Evolutionary conservation across 2,888 invertebrate genomes (phyloP), one percentile per base, ranked within the genome.

Genomic region (Lumbricus terrestris): DNA sequence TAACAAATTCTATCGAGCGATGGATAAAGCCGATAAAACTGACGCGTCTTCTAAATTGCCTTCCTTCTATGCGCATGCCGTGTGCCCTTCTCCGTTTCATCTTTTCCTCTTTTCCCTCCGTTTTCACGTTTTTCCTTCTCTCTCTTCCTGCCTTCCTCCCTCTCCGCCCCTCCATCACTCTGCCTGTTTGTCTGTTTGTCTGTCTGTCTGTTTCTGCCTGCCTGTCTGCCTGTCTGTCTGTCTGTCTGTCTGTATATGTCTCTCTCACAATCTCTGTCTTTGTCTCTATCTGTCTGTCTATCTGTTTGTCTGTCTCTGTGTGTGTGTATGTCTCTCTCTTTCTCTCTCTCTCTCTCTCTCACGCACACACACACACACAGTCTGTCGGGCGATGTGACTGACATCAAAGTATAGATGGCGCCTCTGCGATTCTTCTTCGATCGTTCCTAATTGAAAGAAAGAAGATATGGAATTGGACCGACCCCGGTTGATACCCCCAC

Each of bases 201-300:
- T n/a, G n/a, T n/a, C n/a, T n/a, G n/a, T n/a, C n/a, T n/a, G n/a
- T n/a, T n/a, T n/a, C n/a, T n/a, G n/a, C n/a, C n/a, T n/a, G n/a
- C n/a, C n/a, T n/a, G n/a, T n/a, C n/a, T n/a, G n/a, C n/a, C n/a
- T n/a, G n/a, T 82, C 33, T 42, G 23, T n/a, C 47, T 89, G 6
- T 16, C 89, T 54, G 69, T 23, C 54, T 83, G 69, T 83, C 34
- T 34, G 29, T 16, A 20, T 89, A 20, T 89, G 34, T 89, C 42
- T 89, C 89, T 89, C 89, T 40, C 37, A 20, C 42, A n/a, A n/a
- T 15, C 82, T n/a, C n/a, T n/a, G n/a, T n/a, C n/a, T n/a, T n/a
- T n/a, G n/a, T n/a, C n/a, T n/a, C n/a, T n/a, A n/a, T n/a, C n/a
- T n/a, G n/a, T n/a, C n/a, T n/a, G n/a, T n/a, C n/a, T n/a, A n/a